Evolutionary conservation across 2,113 vertebrate genomes (phyloP).

Genomic region (Sturnira hondurensis): DNA sequence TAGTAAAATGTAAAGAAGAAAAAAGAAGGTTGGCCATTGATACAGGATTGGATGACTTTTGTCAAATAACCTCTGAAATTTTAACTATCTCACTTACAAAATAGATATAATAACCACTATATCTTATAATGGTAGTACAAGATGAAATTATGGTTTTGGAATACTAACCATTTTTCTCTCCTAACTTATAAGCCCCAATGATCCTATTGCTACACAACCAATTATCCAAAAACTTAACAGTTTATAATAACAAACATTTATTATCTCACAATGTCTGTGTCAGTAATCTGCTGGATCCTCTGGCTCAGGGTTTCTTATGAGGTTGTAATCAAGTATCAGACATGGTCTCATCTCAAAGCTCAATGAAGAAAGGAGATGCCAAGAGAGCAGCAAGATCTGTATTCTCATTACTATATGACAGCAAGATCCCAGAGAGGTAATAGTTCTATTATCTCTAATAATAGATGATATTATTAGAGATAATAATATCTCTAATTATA

Average conservation of each 20-base stretch:
- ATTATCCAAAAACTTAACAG: background rate
- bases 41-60: background rate
- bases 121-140: background rate
- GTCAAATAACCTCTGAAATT: background rate
- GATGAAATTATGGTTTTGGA: background rate
- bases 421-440: background rate
- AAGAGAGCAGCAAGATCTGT: background rate
- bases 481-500: no score
- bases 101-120: background rate
- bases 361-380: background rate
- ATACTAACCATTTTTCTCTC: background rate
- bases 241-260: background rate
- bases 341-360: background rate
- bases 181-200: background rate
- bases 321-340: background rate
- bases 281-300: background rate
- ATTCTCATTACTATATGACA: background rate
- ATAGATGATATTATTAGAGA: no score
- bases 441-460: no score
- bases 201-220: background rate
- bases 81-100: slow-evolving; percentile 10
- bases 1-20: background rate
- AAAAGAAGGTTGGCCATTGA: background rate
- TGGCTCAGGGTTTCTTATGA: background rate
- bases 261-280: background rate